Percentiles rank a stretch among this genome's conserved stretches.
phyloP scores from a whole-genome alignment of 2,113 vertebrate species.

The Patagioenas fasciata region DNA sequence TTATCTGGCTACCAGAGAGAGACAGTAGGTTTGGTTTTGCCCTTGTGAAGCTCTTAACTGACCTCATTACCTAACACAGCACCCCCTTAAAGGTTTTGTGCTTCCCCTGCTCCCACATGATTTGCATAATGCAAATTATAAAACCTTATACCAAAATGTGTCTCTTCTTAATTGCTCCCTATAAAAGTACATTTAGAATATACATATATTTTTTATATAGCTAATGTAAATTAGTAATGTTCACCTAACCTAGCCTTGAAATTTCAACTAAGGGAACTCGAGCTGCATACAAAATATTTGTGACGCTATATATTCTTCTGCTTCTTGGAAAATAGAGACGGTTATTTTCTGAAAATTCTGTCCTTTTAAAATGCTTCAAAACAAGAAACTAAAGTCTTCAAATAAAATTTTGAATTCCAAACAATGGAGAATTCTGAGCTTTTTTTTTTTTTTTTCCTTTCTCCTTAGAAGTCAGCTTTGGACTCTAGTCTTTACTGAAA shows the following conservation, averaged over 20 bases:
- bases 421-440: not conserved
- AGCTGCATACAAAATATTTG: not conserved
- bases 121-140: not conserved
- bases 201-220: not conserved
- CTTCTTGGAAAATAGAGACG: not conserved
- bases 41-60: not conserved
- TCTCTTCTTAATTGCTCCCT: not conserved
- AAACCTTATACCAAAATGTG: not conserved
- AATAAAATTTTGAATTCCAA: not conserved
- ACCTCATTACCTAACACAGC: not conserved
- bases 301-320: not conserved
- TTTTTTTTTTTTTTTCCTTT: not conserved
- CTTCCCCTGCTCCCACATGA: accelerated
- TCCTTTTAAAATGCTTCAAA: not conserved
- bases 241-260: not conserved
- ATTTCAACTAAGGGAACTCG: not conserved
- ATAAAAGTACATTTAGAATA: not conserved
- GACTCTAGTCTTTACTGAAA: not conserved
- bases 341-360: not conserved
- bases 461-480: not conserved
- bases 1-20: not conserved
- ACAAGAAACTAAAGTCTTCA: not conserved
- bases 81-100: not conserved
- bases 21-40: not conserved
- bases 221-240: not conserved